Conservation (phyloP, 2,113 vertebrate genomes). For the Halcyon senegalensis region DNA sequence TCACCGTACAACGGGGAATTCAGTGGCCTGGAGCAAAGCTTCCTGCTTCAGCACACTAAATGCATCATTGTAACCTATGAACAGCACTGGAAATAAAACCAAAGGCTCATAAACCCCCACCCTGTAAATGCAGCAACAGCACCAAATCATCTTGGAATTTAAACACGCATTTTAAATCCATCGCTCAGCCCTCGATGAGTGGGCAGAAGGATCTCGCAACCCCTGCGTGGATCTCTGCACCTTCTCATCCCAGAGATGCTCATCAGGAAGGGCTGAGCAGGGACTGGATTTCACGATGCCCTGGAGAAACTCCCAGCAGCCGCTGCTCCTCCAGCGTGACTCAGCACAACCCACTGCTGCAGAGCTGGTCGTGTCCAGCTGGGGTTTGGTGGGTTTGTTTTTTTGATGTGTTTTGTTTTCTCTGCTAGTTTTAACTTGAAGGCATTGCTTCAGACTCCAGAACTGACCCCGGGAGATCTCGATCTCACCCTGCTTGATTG, state of each 20-base stretch:
- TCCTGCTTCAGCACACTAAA: neutral
- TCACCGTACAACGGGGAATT: neutral
- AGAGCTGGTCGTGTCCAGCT: neutral
- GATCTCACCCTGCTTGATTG: accelerated
- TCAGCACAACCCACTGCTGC: neutral
- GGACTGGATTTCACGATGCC: neutral
- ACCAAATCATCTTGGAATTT: neutral
- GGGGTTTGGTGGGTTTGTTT: neutral
- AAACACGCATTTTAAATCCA: neutral
- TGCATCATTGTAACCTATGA: accelerated
- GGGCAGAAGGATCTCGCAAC: accelerated
- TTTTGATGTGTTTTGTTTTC: neutral
- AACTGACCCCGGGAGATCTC: neutral
- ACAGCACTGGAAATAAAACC: neutral
- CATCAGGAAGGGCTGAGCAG: neutral
- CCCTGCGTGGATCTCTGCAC: accelerated
- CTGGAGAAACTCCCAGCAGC: accelerated
- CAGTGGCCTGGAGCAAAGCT: neutral
- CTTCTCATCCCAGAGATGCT: accelerated
- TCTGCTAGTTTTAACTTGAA: neutral
- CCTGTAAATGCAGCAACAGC: neutral
- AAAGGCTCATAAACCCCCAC: neutral
- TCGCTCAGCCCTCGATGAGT: accelerated
- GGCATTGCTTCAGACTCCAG: neutral
- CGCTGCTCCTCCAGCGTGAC: neutral